Evolutionary conservation across 2,797 vertebrate species (phyloP).

Genomic region (Muscicapa striata): DNA sequence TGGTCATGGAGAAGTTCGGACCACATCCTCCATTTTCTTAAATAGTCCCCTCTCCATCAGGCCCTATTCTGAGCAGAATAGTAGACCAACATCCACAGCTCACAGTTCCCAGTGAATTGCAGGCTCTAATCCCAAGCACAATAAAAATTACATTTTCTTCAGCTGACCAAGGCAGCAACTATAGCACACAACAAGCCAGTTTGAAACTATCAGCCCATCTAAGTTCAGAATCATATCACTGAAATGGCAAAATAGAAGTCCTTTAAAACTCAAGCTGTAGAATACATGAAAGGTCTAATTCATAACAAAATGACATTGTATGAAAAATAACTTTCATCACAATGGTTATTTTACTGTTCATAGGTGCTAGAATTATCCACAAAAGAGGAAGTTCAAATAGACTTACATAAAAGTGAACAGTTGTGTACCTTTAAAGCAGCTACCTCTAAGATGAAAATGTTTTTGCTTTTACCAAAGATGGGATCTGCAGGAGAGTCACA

Average conservation of each 20-base stretch:
- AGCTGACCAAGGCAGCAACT: background rate
- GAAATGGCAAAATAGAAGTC: background rate
- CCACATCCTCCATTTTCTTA: background rate
- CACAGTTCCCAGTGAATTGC: background rate
- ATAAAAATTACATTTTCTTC: background rate
- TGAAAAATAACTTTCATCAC: slow-evolving; percentile 23
- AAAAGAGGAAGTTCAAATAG: background rate
- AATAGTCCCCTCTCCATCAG: background rate
- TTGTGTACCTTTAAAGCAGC: background rate
- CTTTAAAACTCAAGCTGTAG: background rate
- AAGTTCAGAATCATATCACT: background rate
- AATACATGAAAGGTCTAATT: background rate
- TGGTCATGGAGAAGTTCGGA: background rate
- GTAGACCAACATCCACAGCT: background rate
- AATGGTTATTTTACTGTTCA: background rate
- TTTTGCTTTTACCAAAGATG: background rate
- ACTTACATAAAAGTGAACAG: background rate
- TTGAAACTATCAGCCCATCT: background rate
- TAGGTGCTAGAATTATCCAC: background rate
- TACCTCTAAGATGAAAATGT: slow-evolving; percentile 9
- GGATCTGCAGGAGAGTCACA: background rate
- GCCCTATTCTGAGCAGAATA: background rate
- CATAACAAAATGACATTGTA: background rate
- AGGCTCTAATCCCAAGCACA: background rate
- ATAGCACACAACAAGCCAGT: background rate